A percentile compares a stretch with the other conserved stretches of the same genome.
phyloP scores from a whole-genome alignment of 2,113 vertebrate species.

The Rhipidura dahli region DNA sequence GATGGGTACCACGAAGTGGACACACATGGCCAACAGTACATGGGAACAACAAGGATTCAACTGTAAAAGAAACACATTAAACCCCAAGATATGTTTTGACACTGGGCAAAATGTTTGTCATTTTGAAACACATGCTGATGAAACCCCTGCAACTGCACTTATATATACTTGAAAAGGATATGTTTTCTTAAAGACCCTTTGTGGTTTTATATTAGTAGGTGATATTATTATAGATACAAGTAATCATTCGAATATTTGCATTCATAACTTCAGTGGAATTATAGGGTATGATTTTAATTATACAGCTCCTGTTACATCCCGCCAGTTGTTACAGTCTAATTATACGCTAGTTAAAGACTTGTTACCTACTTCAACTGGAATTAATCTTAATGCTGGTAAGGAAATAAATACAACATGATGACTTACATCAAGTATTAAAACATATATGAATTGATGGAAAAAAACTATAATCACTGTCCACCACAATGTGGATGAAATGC shows the following conservation, averaged over 20 bases:
- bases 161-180: neutral
- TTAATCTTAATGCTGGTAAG: neutral
- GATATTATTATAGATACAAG: neutral
- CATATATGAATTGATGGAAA: neutral
- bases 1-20: neutral
- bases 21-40: neutral
- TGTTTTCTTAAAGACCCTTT: neutral
- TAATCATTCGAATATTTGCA: neutral
- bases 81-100: neutral
- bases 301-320: neutral
- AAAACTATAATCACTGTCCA: neutral
- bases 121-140: neutral
- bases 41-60: neutral
- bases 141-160: neutral
- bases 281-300: conserved; percentile 16
- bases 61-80: neutral
- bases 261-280: neutral
- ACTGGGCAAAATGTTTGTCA: neutral
- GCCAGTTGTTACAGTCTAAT: neutral
- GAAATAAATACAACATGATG: neutral
- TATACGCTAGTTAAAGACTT: neutral
- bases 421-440: neutral
- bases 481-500: neutral
- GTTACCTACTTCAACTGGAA: neutral
- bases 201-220: neutral